Conservation (phyloP, 2,888 invertebrate species). For the Hermaeophaga mercurialis region DNA sequence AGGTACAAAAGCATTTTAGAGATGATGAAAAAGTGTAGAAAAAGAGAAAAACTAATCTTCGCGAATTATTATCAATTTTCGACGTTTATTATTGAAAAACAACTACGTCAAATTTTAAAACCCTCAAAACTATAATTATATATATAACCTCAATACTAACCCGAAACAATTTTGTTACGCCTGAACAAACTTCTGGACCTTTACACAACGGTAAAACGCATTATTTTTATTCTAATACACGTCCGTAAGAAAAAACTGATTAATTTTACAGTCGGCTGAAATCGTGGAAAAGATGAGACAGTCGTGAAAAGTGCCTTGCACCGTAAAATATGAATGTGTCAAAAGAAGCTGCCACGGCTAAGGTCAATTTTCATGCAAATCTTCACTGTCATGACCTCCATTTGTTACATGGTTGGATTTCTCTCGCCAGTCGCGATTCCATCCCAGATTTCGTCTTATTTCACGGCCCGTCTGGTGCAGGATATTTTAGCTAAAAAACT, state of each 20-base stretch:
- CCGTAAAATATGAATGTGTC: slow-evolving; percentile 33
- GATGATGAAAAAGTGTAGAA: too few species aligned
- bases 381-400: slow-evolving; percentile 50
- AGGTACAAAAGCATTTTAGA: too few species aligned
- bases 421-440: slow-evolving; percentile 22
- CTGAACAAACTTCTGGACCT: too few species aligned
- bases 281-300: slow-evolving; percentile 28
- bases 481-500: slow-evolving; percentile 22
- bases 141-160: too few species aligned
- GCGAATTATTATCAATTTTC: too few species aligned
- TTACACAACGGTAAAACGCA: too few species aligned
- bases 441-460: slow-evolving; percentile 48
- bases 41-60: too few species aligned
- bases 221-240: neutral
- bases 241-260: slow-evolving; percentile 12
- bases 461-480: slow-evolving; percentile 50
- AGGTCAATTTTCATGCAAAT: slow-evolving; percentile 54
- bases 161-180: too few species aligned
- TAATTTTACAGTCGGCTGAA: slow-evolving; percentile 24
- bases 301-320: slow-evolving; percentile 25
- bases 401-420: slow-evolving; percentile 47
- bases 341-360: slow-evolving; percentile 34
- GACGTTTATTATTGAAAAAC: too few species aligned
- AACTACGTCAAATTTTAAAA: too few species aligned
- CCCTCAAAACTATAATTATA: too few species aligned